Evolutionary conservation across 2,888 invertebrate species (phyloP).

Genomic region (Sphecodes monilicornis): DNA sequence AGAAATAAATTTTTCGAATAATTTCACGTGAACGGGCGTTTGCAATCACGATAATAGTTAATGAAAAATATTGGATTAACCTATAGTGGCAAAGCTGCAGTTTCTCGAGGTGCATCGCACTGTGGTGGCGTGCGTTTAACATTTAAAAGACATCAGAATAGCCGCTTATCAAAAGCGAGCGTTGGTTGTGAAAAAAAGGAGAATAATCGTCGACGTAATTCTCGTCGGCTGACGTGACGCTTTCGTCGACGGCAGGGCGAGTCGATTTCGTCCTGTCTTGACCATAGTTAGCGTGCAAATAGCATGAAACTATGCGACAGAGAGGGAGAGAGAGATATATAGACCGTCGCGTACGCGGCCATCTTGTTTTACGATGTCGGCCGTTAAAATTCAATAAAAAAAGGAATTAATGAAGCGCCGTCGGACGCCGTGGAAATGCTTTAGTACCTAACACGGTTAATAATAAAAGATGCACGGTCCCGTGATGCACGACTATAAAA

Average conservation of each 20-base stretch:
- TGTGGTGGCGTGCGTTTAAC: no score
- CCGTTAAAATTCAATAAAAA: slow-evolving; percentile 51
- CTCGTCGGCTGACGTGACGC: neutral
- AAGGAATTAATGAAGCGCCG: slow-evolving; percentile 52
- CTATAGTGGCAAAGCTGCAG: no score
- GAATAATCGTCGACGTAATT: slow-evolving; percentile 1
- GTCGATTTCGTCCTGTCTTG: slow-evolving; percentile 29
- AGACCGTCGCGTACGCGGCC: neutral
- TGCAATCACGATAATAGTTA: no score
- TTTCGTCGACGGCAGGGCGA: neutral
- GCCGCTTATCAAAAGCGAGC: neutral
- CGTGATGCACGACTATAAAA: slow-evolving; percentile 51
- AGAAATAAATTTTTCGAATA: no score
- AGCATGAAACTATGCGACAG: neutral
- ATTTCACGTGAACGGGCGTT: no score
- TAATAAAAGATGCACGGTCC: slow-evolving; percentile 63
- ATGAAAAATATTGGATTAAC: no score
- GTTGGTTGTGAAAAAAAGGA: neutral
- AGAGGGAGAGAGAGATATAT: neutral
- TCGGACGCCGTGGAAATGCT: slow-evolving; percentile 47
- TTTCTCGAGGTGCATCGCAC: no score
- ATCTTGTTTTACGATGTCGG: slow-evolving; percentile 20
- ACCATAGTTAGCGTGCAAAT: neutral
- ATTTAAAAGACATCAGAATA: neutral
- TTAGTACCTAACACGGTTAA: slow-evolving; percentile 61